A percentile compares a stretch with the other conserved stretches of the same genome.
phyloP scores from a whole-genome alignment of 2,113 vertebrate genomes.

The Tyto alba region DNA sequence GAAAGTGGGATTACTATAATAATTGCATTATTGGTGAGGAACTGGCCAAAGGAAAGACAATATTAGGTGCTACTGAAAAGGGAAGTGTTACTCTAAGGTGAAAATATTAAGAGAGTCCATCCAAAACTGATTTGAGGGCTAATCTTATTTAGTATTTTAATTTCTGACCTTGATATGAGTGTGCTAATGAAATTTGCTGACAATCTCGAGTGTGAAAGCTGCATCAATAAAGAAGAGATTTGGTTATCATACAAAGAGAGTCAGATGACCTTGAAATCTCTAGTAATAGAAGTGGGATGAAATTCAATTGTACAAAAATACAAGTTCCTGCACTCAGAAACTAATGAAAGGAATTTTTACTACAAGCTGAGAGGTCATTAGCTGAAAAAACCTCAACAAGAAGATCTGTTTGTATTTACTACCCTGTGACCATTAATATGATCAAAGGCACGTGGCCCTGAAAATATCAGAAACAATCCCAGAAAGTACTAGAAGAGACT shows the following conservation, averaged over 20 bases:
- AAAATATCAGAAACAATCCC: background rate
- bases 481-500: background rate
- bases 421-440: background rate
- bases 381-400: background rate
- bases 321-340: background rate
- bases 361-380: background rate
- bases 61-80: background rate
- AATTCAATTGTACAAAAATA: background rate
- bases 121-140: background rate
- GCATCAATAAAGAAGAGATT: background rate
- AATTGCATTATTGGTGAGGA: background rate
- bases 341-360: background rate
- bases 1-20: background rate
- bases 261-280: slow-evolving; percentile 9
- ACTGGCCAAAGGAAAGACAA: background rate
- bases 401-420: background rate
- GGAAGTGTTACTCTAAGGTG: background rate
- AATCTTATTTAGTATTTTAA: slow-evolving; percentile 55
- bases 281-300: background rate
- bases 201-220: slow-evolving; percentile 6
- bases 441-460: fast-evolving
- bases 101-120: background rate
- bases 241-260: background rate
- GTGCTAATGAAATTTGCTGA: slow-evolving; percentile 42
- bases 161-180: slow-evolving; percentile 26